A percentile compares a stretch with the other conserved stretches of the same genome.
Evolutionary conservation across 2,113 vertebrate species (phyloP).

Genomic region (Python bivittatus): DNA sequence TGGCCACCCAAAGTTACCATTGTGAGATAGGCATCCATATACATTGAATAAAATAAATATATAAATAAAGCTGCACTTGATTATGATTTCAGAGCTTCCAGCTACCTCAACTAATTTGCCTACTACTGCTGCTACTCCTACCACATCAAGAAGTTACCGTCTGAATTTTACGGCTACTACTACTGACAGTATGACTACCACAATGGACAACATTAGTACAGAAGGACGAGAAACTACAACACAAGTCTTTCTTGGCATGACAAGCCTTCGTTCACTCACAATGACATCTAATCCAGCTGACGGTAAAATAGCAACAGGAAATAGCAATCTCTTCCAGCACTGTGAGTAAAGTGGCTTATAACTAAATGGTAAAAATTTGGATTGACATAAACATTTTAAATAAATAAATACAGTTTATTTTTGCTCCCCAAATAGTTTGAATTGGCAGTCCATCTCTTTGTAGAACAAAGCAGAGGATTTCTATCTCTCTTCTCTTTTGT

Average conservation of each 20-base stretch:
- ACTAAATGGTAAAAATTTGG: neutral
- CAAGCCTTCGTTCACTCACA: conserved; percentile 51
- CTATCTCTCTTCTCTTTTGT: neutral
- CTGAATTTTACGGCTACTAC: conserved; percentile 26
- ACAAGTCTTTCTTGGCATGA: conserved; percentile 45
- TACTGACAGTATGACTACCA: conserved; percentile 16
- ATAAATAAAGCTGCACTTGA: neutral
- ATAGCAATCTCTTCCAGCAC: conserved; percentile 89
- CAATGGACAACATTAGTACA: conserved; percentile 26
- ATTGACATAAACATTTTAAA: neutral
- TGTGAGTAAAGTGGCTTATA: conserved; percentile 76
- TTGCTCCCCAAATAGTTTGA: neutral
- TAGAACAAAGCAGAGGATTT: neutral
- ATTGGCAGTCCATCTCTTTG: neutral
- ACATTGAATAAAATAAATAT: neutral
- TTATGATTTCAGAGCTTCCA: conserved; percentile 67
- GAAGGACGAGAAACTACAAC: conserved; percentile 1
- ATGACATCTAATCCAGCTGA: conserved; percentile 58
- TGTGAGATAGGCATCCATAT: neutral
- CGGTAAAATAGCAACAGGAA: conserved; percentile 77
- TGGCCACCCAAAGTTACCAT: neutral
- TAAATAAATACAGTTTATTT: neutral
- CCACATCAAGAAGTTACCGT: neutral
- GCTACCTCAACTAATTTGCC: conserved; percentile 63
- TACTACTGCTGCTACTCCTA: conserved; percentile 51